Evolutionary conservation across 2,797 vertebrate species (phyloP), one percentile per base, ranked within the genome.

Genomic region (Odontamblyopus lacepedii): DNA sequence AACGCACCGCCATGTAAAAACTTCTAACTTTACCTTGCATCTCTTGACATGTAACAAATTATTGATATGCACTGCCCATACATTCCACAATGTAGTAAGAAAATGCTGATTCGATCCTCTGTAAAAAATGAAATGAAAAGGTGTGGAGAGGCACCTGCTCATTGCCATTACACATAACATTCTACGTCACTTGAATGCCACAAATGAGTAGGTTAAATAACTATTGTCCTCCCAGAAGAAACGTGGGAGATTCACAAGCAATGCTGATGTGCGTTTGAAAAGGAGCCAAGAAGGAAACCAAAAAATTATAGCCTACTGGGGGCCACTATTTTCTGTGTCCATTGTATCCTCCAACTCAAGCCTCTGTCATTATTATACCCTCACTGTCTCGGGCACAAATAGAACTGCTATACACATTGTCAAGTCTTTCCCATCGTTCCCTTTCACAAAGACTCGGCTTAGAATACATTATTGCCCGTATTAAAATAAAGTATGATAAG

Each of bases 401-500:
- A 65, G 41, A 48, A 50, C 63, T 50, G 63, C 41, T 5, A 2
- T 12, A 9, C 63, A 64, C 64, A 66, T 30, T 51, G 65, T 18
- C 16, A 51, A 30, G 65, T 51, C 48, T 30, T 67, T 67, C 27
- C 29, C 27, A 53, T 66, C 44, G 66, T 18, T 67, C 51, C n/a
- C 18, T 38, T 29, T 32, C 62, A 18, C 23, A 59, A 41, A 73
- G 65, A 55, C 65, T 53, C n/a, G n/a, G n/a, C 70, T 35, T 9
- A 69, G 12, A 23, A 26, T 35, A 8, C 19, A 41, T 57, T 1
- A 59, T 64, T 27, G 13, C 18, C 26, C 0, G 65, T 76, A 72
- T 86, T 87, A 35, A 71, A 63, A 69, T 59, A 63, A 75, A 63
- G 63, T 65, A 12, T 19, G 12, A 19, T n/a, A 29, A n/a, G 13